Conservation (phyloP, 1,140 invertebrate species). For the Drepana arcuata region DNA sequence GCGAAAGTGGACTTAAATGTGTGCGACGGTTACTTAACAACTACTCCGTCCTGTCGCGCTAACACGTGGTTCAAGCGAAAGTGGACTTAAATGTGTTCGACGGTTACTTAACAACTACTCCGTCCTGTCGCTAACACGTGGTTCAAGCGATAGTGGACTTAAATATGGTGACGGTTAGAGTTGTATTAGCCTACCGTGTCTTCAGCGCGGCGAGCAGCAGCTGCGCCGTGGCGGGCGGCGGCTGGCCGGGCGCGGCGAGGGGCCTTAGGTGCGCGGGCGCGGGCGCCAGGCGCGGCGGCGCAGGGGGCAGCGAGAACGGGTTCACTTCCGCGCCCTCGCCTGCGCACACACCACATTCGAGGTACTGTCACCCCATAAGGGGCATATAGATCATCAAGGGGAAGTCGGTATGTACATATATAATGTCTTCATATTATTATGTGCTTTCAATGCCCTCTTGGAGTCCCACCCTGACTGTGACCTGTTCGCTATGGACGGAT, state of each 20-base stretch:
- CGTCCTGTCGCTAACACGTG: background rate
- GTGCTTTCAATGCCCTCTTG: background rate
- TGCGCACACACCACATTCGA: constrained; percentile 10
- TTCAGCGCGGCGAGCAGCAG: constrained; percentile 33
- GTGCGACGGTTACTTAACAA: too few relatives aligned
- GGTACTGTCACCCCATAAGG: too few relatives aligned
- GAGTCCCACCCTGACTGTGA: background rate
- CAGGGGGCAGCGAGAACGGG: constrained; percentile 32
- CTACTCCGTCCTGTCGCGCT: background rate
- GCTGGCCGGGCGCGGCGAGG: constrained; percentile 20
- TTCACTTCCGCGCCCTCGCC: constrained; percentile 37
- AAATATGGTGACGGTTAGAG: background rate
- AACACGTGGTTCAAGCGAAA: background rate
- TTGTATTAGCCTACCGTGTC: constrained; percentile 17
- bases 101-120: too few relatives aligned
- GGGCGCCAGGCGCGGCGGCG: constrained; percentile 3
- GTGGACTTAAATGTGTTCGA: background rate
- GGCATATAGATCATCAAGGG: background rate
- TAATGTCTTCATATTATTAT: background rate
- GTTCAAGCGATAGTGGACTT: background rate
- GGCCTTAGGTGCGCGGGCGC: constrained; percentile 23
- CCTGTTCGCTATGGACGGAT: background rate
- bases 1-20: too few relatives aligned
- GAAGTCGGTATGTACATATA: background rate
- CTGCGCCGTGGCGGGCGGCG: constrained; percentile 70